Evolutionary conservation across 2,113 vertebrate species (phyloP).

Genomic region (Gorsachius goisagi): DNA sequence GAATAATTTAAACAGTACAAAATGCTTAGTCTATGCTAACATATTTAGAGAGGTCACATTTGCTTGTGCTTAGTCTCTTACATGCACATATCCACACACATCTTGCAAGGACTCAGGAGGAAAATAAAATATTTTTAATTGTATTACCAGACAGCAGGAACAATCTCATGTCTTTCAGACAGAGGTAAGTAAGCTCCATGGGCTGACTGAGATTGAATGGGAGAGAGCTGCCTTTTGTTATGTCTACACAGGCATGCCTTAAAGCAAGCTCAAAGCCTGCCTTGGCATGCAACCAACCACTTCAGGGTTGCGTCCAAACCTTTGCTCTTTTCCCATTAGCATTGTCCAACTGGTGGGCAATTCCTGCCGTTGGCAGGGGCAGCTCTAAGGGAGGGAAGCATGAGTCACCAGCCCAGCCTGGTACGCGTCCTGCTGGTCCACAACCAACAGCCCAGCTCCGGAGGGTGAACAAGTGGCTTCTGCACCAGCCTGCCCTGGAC

Average conservation of each 20-base stretch:
- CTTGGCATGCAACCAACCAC: neutral
- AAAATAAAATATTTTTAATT: neutral
- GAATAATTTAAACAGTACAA: neutral
- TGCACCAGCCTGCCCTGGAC: neutral
- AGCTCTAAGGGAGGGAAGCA: neutral
- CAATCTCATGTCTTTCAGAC: neutral
- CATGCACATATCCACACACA: neutral
- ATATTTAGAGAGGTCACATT: neutral
- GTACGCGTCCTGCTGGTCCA: accelerated
- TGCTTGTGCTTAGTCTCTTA: neutral
- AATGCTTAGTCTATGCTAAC: neutral
- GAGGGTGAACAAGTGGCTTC: neutral
- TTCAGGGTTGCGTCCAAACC: neutral
- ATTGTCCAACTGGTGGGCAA: accelerated
- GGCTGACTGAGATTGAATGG: neutral
- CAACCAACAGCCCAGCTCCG: accelerated
- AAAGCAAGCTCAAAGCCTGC: neutral
- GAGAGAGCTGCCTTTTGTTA: neutral
- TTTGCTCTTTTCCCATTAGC: neutral
- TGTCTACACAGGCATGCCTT: neutral
- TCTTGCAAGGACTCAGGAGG: neutral
- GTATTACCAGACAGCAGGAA: neutral
- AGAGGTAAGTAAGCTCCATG: neutral
- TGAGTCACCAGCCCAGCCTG: neutral
- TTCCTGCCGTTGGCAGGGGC: neutral